Conservation (phyloP, 2,888 invertebrate genomes). For the Heterodera filipjevi region DNA sequence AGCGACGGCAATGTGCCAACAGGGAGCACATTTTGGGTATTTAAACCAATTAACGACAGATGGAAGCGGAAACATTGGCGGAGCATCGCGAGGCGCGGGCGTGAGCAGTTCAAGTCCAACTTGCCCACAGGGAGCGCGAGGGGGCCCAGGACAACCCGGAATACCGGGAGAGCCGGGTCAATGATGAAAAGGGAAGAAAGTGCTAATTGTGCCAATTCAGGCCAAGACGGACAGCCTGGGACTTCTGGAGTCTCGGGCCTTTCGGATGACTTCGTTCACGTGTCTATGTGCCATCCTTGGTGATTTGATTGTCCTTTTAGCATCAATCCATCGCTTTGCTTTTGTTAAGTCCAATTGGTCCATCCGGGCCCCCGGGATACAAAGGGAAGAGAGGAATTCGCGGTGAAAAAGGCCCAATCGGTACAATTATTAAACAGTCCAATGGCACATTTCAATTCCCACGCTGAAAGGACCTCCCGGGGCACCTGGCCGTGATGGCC, state of each 20-base stretch:
- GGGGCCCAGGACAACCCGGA: background rate
- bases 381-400: slow-evolving; percentile 59
- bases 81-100: background rate
- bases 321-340: background rate
- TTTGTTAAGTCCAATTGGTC: background rate
- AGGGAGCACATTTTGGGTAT: too few species aligned
- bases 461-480: slow-evolving; percentile 34
- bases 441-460: background rate
- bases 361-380: slow-evolving; percentile 43
- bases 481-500: slow-evolving; percentile 23
- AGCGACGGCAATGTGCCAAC: slow-evolving; percentile 42
- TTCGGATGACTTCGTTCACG: background rate
- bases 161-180: background rate
- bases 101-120: background rate
- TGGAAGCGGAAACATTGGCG: background rate
- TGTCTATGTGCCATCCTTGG: background rate
- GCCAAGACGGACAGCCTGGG: background rate
- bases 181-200: background rate
- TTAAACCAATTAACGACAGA: background rate
- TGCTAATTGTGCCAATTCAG: background rate
- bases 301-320: background rate
- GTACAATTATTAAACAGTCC: background rate
- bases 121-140: background rate
- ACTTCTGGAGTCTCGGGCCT: background rate
- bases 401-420: slow-evolving; percentile 53